Base-by-base conservation (phyloP, 2,113 vertebrate genomes). In the Callithrix jacchus region DNA sequence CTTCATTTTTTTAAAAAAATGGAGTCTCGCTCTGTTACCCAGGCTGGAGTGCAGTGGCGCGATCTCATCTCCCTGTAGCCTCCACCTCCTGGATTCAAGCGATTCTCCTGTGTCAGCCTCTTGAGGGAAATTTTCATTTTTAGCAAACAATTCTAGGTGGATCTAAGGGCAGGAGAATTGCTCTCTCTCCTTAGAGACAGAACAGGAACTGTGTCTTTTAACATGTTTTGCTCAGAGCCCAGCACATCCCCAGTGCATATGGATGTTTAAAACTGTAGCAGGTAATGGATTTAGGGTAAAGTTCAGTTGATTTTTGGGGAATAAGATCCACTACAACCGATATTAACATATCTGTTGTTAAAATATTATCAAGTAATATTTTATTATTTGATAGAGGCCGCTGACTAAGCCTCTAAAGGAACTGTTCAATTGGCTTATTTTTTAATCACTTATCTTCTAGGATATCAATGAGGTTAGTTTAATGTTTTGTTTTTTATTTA, bases 401-500 rank as follows among this genome's bases (percentile, higher is more conserved):
- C 90, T 27, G n/a, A 66, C 18, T 93, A 64, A 92, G 10, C 27
- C 27, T 91, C 14, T 80, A 32, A 47, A 88, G 20, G 49, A 88
- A 40, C 56, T 61, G 1, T 82, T 95, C 92, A 61, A 74, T 87
- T 9, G 27, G 13, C 45, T 79, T 89, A 20, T 93, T 93, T 58
- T 27, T 74, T 27, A 97, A 84, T 94, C 40, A 45, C 27, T 96
- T 95, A 11, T 93, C 40, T 96, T 94, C 71, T 76, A 61, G 68
- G 27, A 35, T 86, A 74, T 76, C 52, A 77, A 6, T 68, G 11
- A 79, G n/a, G 40, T 89, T 91, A 25, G 49, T 73, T 80, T 95
- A 89, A 70, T 27, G 49, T 79, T 96, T 96, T 87, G n/a, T 88
- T 93, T 93, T 93, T 13, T 84, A 47, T 94, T 71, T 64, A 47